phyloP scores from a whole-genome alignment of 2,113 vertebrate species.

The Halcyon malimbica region DNA sequence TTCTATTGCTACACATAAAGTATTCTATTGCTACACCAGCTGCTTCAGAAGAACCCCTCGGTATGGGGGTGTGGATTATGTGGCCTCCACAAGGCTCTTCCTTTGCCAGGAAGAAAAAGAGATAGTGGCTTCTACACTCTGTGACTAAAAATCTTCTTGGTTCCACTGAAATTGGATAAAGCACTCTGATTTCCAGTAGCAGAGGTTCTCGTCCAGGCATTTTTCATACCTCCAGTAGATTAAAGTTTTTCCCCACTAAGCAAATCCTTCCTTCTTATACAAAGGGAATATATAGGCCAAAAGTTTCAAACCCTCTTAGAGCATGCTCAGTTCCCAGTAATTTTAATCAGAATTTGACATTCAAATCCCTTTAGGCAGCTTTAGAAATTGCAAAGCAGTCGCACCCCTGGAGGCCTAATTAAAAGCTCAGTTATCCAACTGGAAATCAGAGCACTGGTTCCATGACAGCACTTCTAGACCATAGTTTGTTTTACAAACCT shows the following conservation, averaged over 20 bases:
- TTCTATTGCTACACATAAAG: background rate
- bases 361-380: background rate
- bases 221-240: background rate
- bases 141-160: background rate
- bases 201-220: background rate
- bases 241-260: background rate
- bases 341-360: slow-evolving; percentile 14
- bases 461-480: slow-evolving; percentile 19
- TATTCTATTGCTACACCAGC: background rate
- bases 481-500: slow-evolving; percentile 43
- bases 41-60: background rate
- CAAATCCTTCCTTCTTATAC: background rate
- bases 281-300: background rate
- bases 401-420: slow-evolving; percentile 19
- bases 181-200: background rate
- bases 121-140: background rate
- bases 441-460: slow-evolving; percentile 20
- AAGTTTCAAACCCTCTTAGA: background rate
- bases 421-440: slow-evolving; percentile 20
- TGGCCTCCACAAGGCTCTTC: background rate
- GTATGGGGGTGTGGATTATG: background rate
- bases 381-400: background rate
- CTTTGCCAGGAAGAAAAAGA: background rate
- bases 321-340: background rate
- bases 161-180: background rate